Evolutionary conservation across 2,113 vertebrate species (phyloP).

Genomic region (Pao palembangensis): DNA sequence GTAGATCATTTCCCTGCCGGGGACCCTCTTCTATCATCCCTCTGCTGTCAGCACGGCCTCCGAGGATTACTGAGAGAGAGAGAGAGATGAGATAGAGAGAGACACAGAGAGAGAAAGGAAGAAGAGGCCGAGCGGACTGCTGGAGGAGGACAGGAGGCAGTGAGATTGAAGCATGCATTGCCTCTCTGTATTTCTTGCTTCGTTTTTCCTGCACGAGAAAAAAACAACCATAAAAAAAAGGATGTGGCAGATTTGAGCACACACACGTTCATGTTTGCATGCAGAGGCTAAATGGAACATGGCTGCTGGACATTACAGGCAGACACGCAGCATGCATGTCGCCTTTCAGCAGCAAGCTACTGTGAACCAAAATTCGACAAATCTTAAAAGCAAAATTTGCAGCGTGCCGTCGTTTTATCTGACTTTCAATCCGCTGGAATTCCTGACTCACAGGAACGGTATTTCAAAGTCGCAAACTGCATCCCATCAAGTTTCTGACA

Average conservation of each 20-base stretch:
- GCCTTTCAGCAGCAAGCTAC: no score
- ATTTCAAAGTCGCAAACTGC: no score
- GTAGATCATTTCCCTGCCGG: constrained; percentile 71
- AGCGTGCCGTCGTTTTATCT: no score
- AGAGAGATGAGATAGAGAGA: constrained; percentile 14
- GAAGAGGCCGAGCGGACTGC: constrained; percentile 27
- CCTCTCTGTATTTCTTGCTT: constrained; percentile 41
- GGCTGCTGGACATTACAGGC: not conserved
- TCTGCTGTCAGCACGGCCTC: constrained; percentile 65
- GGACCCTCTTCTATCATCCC: constrained; percentile 69
- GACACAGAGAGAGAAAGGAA: constrained; percentile 1
- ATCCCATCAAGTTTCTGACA: no score
- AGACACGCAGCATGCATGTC: no score
- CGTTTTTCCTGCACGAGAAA: constrained; percentile 17
- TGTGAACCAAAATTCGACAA: constrained; percentile 2
- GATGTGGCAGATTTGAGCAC: no score
- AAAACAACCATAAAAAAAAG: constrained; percentile 13
- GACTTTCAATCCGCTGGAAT: no score
- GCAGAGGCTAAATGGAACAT: constrained; percentile 8
- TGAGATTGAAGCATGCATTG: constrained; percentile 69
- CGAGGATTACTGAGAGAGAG: constrained; percentile 58
- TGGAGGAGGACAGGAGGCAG: constrained; percentile 26
- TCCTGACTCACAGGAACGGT: no score
- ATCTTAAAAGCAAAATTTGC: constrained; percentile 22
- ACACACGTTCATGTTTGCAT: no score